phyloP scores from a whole-genome alignment of 37 sponge, comb jelly and placozoan species.

The Eunapius fragilis region DNA sequence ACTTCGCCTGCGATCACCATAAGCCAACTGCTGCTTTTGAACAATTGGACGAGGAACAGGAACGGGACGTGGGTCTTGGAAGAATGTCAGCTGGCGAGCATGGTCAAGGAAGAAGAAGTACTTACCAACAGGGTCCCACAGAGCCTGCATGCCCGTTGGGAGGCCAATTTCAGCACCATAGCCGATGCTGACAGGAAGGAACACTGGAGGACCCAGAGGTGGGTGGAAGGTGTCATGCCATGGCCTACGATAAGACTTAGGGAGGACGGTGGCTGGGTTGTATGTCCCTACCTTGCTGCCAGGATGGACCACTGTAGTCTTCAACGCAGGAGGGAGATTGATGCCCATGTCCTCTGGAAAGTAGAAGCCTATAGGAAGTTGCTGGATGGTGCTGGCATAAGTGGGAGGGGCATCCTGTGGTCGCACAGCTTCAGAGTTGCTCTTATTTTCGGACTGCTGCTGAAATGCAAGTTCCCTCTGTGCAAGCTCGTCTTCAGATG shows the following conservation, averaged over 20 bases:
- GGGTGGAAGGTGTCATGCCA: constrained; percentile 73
- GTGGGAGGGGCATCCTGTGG: constrained; percentile 19
- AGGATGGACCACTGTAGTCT: neutral
- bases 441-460: neutral
- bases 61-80: constrained; percentile 75
- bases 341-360: constrained; percentile 17
- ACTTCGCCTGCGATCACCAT: constrained; percentile 63
- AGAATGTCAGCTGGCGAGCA: constrained; percentile 63
- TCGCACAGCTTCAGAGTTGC: neutral
- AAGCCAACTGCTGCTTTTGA: constrained; percentile 15
- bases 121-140: constrained; percentile 65
- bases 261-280: constrained; percentile 56
- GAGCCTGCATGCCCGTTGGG: constrained; percentile 38
- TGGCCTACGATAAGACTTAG: constrained; percentile 47
- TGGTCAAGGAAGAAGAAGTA: constrained; percentile 74
- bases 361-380: constrained; percentile 29
- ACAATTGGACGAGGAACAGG: constrained; percentile 43
- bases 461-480: constrained; percentile 6
- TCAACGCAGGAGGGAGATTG: neutral
- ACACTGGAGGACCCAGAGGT: constrained; percentile 62
- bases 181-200: constrained; percentile 59
- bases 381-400: constrained; percentile 15
- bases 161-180: constrained; percentile 73
- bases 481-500: constrained; percentile 30
- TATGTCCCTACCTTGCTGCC: constrained; percentile 43